A percentile compares a stretch with the other conserved stretches of the same genome.
These are phyloP conservation scores for Tiaroga cobitis DNA, from an alignment of 2,797 vertebrate species.

Conservation along the genomic window DNA sequence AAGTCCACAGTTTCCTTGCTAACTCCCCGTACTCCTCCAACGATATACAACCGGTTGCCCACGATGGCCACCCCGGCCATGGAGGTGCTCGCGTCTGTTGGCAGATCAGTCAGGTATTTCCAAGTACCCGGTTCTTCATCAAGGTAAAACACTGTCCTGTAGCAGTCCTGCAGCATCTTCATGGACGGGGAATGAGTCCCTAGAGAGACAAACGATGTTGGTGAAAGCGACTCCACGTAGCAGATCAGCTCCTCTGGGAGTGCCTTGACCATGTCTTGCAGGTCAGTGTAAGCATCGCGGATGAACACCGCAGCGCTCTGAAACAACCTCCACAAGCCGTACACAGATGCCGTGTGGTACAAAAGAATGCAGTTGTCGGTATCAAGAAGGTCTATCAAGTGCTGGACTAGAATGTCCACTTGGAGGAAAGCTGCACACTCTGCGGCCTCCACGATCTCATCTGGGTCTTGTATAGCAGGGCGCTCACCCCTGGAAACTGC, in stretches of 20 bases:
- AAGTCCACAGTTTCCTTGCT: constrained; percentile 87
- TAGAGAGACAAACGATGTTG: constrained; percentile 85
- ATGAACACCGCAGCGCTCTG: constrained; percentile 84
- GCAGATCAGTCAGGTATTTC: constrained; percentile 89
- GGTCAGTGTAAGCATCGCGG: constrained; percentile 80
- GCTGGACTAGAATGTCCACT: constrained; percentile 77
- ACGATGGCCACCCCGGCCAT: constrained; percentile 91
- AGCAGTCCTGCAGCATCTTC: constrained; percentile 85
- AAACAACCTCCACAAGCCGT: constrained; percentile 83
- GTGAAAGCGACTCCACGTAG: constrained; percentile 81
- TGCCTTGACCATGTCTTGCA: constrained; percentile 75
- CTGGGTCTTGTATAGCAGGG: constrained; percentile 77
- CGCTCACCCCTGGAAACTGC: constrained; percentile 83
- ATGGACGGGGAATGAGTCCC: constrained; percentile 88
- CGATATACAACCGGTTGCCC: constrained; percentile 89
- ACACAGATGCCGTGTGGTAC: constrained; percentile 84
- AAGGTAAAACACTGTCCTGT: constrained; percentile 88
- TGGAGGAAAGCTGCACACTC: constrained; percentile 95
- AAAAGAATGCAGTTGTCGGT: constrained; percentile 90
- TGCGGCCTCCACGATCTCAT: constrained; percentile 86
- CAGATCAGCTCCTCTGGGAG: constrained; percentile 80
- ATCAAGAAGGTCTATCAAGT: constrained; percentile 85
- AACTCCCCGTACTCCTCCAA: constrained; percentile 88
- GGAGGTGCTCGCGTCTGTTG: constrained; percentile 88
- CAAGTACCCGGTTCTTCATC: constrained; percentile 86